phyloP scores from a whole-genome alignment of 2,113 vertebrate species.

The Varanus salvator region DNA sequence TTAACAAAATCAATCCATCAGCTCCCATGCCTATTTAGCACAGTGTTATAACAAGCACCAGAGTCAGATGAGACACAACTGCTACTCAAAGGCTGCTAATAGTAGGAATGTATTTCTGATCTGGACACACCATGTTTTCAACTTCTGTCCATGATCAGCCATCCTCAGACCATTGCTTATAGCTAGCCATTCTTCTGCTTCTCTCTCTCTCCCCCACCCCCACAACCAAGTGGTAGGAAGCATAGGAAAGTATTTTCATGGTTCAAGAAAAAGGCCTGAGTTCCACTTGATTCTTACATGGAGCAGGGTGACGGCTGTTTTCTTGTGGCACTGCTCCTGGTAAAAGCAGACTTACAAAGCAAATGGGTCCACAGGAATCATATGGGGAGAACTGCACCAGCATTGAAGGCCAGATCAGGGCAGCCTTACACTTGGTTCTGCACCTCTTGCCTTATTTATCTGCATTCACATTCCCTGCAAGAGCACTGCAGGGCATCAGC shows the following conservation, averaged over 20 bases:
- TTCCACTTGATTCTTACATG: background rate
- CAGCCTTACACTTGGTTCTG: background rate
- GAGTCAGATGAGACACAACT: conserved; percentile 44
- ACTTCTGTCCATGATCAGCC: background rate
- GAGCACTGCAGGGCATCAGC: background rate
- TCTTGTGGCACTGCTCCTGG: background rate
- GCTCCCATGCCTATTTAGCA: conserved; percentile 36
- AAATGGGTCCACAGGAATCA: background rate
- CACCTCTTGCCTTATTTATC: background rate
- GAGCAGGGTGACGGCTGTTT: background rate
- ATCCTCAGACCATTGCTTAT: background rate
- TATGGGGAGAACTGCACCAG: background rate
- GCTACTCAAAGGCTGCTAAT: background rate
- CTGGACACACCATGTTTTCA: background rate
- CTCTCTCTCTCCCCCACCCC: background rate
- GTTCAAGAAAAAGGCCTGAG: background rate
- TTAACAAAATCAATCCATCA: conserved; percentile 34
- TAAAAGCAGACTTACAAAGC: background rate
- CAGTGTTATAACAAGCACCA: conserved; percentile 45
- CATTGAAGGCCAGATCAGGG: background rate
- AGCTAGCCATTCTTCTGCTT: background rate
- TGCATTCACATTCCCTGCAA: background rate
- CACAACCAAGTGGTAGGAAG: background rate
- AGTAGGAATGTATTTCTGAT: accelerated
- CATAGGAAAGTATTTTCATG: background rate